Conservation (phyloP, 1,140 invertebrate genomes). For the Leptoteleia sp. region DNA sequence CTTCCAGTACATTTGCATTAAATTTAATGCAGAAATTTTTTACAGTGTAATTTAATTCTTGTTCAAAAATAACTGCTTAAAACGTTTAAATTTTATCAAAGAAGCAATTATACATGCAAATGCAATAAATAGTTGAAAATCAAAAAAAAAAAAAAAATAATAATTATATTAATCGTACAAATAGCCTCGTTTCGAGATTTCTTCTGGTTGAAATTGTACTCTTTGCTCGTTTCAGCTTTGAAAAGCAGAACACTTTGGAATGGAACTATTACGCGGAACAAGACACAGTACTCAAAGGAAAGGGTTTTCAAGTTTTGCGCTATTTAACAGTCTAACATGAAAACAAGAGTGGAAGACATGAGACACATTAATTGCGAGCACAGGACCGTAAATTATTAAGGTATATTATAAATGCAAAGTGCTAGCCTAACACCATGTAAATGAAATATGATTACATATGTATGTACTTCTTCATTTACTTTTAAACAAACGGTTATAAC, state of each 20-base stretch:
- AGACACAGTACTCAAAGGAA: constrained; percentile 56
- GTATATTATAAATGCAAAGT: constrained; percentile 31
- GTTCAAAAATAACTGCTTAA: no score
- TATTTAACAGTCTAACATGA: constrained; percentile 69
- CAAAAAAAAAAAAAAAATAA: no score
- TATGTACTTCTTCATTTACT: no score
- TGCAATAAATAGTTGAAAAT: no score
- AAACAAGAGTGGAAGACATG: constrained; percentile 74
- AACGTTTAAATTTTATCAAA: no score
- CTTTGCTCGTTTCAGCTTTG: constrained; percentile 68
- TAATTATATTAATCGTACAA: no score
- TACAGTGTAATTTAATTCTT: no score
- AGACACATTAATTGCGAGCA: constrained; percentile 59
- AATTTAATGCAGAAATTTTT: no score
- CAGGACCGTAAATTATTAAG: constrained; percentile 43
- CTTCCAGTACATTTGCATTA: no score
- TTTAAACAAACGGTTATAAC: no score
- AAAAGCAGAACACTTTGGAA: constrained; percentile 65
- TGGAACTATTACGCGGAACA: constrained; percentile 66
- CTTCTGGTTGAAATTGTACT: constrained; percentile 63
- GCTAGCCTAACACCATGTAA: constrained; percentile 21
- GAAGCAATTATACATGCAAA: no score
- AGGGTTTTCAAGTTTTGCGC: constrained; percentile 68
- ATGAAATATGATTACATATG: constrained; percentile 52
- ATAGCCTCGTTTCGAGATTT: constrained; percentile 64